Conservation (phyloP, 2,888 invertebrate genomes). For the Halocaridina rubra region DNA sequence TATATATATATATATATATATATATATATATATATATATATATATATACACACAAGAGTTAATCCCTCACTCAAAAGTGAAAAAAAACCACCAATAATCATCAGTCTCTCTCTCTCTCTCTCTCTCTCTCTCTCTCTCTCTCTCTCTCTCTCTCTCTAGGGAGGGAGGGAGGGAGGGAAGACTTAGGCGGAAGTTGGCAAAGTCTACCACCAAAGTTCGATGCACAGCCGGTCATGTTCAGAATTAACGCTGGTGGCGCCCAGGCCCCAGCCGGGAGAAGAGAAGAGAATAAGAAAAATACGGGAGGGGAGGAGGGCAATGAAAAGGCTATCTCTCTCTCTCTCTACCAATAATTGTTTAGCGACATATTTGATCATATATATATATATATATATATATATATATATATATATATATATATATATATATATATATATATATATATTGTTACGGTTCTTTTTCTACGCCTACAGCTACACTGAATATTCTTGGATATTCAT, state of each 20-base stretch:
- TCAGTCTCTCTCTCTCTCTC: background rate
- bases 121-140: background rate
- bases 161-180: background rate
- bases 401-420: background rate
- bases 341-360: background rate
- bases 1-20: too few relatives aligned
- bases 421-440: too few relatives aligned
- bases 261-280: constrained; percentile 14
- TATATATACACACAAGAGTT: too few relatives aligned
- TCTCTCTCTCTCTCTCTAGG: background rate
- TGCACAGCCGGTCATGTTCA: constrained; percentile 54
- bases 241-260: constrained; percentile 41
- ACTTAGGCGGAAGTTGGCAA: constrained; percentile 43
- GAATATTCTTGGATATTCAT: too few relatives aligned
- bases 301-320: background rate
- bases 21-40: too few relatives aligned
- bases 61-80: too few relatives aligned
- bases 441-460: too few relatives aligned
- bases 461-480: too few relatives aligned
- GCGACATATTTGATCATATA: background rate
- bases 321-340: background rate
- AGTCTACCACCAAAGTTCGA: background rate
- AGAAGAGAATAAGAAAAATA: background rate
- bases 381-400: background rate
- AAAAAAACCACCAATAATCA: too few relatives aligned